phyloP scores from a whole-genome alignment of 2,797 vertebrate species.

The Sphenodon punctatus region DNA sequence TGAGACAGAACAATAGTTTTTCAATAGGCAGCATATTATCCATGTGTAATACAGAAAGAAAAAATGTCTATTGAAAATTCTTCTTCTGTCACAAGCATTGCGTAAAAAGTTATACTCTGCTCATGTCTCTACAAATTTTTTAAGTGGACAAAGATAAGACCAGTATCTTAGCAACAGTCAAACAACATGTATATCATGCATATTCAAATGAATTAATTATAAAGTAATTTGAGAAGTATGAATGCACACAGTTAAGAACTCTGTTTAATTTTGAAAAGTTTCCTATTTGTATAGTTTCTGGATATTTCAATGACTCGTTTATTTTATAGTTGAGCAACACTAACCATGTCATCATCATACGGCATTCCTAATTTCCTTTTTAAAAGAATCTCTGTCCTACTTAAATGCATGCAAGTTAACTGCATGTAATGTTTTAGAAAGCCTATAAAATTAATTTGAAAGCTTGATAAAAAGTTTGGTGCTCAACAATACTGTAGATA shows the following conservation, averaged over 20 bases:
- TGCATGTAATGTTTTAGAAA: neutral
- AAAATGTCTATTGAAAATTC: neutral
- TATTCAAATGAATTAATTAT: constrained; percentile 10
- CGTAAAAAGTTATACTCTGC: no score
- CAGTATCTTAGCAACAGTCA: constrained; percentile 27
- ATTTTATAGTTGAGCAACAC: neutral
- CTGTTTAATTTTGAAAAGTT: neutral
- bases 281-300: neutral
- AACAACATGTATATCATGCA: neutral
- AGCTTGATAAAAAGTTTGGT: no score
- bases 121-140: neutral
- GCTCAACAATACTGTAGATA: no score
- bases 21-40: no score
- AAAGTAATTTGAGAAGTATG: neutral
- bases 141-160: neutral
- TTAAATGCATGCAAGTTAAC: neutral
- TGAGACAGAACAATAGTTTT: no score
- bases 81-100: no score
- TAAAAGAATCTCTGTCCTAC: neutral
- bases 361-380: neutral
- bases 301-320: neutral
- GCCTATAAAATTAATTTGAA: no score
- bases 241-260: neutral
- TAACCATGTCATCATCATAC: neutral
- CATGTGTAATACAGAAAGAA: neutral